Evolutionary conservation across 2,888 invertebrate genomes (phyloP), one percentile per base, ranked within the genome.

Genomic region (Tenthredo notha): DNA sequence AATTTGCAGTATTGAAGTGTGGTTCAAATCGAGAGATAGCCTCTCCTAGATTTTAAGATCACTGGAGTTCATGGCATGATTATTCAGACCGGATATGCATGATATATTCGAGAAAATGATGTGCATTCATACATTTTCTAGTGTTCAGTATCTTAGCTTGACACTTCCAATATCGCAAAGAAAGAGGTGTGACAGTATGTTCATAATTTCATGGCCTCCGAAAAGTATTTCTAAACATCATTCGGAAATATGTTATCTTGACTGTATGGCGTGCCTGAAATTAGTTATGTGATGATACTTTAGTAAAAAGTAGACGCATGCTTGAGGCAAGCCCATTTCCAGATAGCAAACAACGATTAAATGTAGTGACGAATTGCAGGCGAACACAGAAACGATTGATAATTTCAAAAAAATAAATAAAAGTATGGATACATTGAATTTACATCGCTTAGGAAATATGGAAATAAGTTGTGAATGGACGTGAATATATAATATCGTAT

Each of bases 311-410:
- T 6, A 37, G 43, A 72, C 21, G 7, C n/a, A 37, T 54, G n/a
- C 18, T 18, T 37, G 7, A 18, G 72, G 43, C 72, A 40, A 37
- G 40, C 72, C 72, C 40, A 43, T 37, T 72, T 72, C 72, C 43
- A 72, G 40, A 72, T 72, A 72, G 43, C 72, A 72, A 21, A 72
- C 1, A 67, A 33, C 25, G 67, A 33, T 72, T 9, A 70, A 18
- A 70, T 70, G 21, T 40, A n/a, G 40, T 37, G 33, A 70, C 70
- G 70, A 70, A 72, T 43, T 43, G 15, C 47, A 47, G n/a, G 72
- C 6, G 21, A 72, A 43, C 72, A 43, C 2, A 37, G 10, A 10
- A 21, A 21, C 21, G 43, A 72, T 37, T 12, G 40, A 21, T 40
- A 4, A 33, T 25, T 40, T 40, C 72, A 37, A 12, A 72, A 72